Evolutionary conservation across 2,113 vertebrate species (phyloP).

Genomic region (Aegithalos caudatus): DNA sequence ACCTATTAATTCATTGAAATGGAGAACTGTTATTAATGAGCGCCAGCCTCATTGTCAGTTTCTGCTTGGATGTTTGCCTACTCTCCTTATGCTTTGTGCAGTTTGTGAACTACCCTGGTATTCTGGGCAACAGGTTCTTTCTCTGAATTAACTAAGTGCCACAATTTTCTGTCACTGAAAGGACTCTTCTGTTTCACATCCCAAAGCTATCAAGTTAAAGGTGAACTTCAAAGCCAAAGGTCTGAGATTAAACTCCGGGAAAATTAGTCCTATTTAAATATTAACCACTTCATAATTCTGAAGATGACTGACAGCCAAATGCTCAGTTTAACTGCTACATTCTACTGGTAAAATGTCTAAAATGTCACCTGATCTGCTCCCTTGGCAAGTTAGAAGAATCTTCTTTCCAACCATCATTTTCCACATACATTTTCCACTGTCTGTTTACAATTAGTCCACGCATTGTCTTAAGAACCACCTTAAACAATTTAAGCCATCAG

Average conservation of each 20-base stretch:
- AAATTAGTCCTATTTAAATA: slow-evolving; percentile 25
- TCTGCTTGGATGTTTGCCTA: accelerated
- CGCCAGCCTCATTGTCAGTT: not conserved
- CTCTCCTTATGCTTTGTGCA: not conserved
- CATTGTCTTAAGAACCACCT: not conserved
- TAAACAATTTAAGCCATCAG: not conserved
- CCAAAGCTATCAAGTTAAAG: not conserved
- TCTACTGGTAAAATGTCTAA: not conserved
- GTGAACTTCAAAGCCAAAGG: not conserved
- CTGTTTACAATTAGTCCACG: not conserved
- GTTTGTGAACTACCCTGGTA: not conserved
- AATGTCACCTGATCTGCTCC: not conserved
- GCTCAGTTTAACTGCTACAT: not conserved
- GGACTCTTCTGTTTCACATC: not conserved
- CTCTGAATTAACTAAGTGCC: not conserved
- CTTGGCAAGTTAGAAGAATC: not conserved
- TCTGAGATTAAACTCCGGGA: not conserved
- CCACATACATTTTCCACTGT: accelerated
- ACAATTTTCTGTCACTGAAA: not conserved
- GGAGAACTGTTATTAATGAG: not conserved
- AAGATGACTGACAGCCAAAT: not conserved
- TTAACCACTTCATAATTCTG: not conserved
- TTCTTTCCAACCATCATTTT: not conserved
- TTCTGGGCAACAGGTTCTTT: not conserved
- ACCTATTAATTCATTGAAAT: not conserved